A percentile compares a stretch with the other conserved stretches of the same genome.
Evolutionary conservation across 2,888 invertebrate species (phyloP).

Genomic region (Chrysodeixis includens): DNA sequence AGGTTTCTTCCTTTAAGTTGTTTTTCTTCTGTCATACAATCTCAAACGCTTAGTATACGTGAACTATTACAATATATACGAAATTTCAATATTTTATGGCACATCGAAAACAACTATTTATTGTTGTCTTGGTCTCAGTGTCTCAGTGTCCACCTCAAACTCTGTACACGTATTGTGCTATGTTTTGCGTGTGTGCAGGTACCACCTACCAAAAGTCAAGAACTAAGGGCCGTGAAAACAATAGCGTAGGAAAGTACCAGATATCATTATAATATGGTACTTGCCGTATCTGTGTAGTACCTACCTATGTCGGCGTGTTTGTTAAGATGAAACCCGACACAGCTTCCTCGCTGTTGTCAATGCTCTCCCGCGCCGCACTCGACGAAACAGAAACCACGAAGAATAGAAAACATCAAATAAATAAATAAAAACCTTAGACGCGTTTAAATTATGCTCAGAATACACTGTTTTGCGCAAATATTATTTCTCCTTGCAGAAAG

Average conservation of each 20-base stretch:
- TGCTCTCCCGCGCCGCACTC: conserved; percentile 71
- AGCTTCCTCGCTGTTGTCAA: conserved; percentile 74
- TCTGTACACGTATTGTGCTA: too few relatives aligned
- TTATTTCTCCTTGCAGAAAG: conserved; percentile 37
- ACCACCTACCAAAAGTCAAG: too few relatives aligned
- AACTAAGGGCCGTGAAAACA: conserved; percentile 61
- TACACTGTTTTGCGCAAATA: conserved; percentile 48
- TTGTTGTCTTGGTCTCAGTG: too few relatives aligned
- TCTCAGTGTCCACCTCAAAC: too few relatives aligned
- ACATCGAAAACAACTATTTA: too few relatives aligned
- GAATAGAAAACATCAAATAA: conserved; percentile 31
- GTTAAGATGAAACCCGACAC: conserved; percentile 75
- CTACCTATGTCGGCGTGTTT: conserved; percentile 58
- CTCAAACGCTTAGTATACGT: too few relatives aligned
- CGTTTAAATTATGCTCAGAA: conserved; percentile 51
- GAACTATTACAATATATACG: too few relatives aligned
- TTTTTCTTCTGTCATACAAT: too few relatives aligned
- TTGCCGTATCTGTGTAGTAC: background rate
- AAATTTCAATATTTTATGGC: too few relatives aligned
- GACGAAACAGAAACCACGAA: conserved; percentile 55
- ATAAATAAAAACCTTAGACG: conserved; percentile 27
- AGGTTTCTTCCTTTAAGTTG: too few relatives aligned
- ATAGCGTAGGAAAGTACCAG: conserved; percentile 40
- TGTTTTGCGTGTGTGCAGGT: too few relatives aligned
- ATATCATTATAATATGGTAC: conserved; percentile 51